Conservation (phyloP, 2,888 invertebrate genomes). For the Thecophora atra region DNA sequence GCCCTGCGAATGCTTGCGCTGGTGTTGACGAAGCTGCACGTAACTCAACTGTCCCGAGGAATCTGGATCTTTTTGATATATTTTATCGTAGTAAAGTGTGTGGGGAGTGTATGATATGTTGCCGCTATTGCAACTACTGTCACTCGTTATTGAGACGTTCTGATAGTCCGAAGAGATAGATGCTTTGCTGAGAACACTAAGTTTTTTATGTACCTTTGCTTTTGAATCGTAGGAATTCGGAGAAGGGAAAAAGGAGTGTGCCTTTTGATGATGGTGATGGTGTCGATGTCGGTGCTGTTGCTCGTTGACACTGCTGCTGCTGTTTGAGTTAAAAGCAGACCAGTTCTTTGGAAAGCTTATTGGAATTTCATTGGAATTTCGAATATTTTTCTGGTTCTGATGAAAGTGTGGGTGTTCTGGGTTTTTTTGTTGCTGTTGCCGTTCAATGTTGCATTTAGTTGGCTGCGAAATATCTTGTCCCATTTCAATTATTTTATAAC, state of each 20-base stretch:
- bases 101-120: conserved; percentile 23
- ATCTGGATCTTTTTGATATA: conserved; percentile 14
- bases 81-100: conserved; percentile 17
- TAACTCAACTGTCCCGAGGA: conserved; percentile 32
- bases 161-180: conserved; percentile 43
- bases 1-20: conserved; percentile 53
- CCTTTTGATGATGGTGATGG: conserved; percentile 40
- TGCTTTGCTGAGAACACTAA: conserved; percentile 43
- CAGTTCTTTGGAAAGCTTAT: conserved; percentile 38
- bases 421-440: conserved; percentile 52
- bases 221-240: conserved; percentile 52
- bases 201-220: conserved; percentile 47
- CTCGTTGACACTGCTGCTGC: conserved; percentile 30
- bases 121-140: conserved; percentile 30
- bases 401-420: conserved; percentile 36
- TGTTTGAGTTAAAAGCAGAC: conserved; percentile 29
- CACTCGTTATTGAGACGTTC: conserved; percentile 35
- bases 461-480: conserved; percentile 67
- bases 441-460: conserved; percentile 53
- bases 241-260: conserved; percentile 32
- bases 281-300: conserved; percentile 38
- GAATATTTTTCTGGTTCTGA: conserved; percentile 41
- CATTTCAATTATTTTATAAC: conserved; percentile 60
- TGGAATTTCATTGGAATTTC: conserved; percentile 41
- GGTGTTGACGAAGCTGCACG: conserved; percentile 33